Base-by-base conservation (phyloP, 2,113 vertebrate genomes). In the Tiliqua scincoides region DNA sequence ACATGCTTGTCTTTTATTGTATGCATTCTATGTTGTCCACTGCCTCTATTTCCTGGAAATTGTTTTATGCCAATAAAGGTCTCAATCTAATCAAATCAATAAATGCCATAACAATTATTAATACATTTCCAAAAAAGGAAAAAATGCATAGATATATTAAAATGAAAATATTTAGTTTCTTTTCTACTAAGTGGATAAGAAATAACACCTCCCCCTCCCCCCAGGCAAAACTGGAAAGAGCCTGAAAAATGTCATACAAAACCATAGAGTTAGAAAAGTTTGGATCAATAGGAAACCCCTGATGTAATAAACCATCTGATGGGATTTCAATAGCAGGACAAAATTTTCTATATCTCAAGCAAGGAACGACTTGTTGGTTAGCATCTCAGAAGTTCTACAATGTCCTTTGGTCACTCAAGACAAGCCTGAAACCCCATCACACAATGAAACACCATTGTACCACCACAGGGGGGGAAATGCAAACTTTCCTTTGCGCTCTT, bases 401-500 rank as follows among this genome's bases (percentile, higher is more conserved):
- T 74, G 2, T 40, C 30, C 43, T 82, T 79, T 89, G 67, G 72
- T 77, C 65, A 87, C 89, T 91, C 43, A 52, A 37, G 79, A 57
- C 0, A 0, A 86, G 43, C 83, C 9, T 35, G 89, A 92, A 4
- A 68, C n/a, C 89, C 85, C 35, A 70, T 93, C 91, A 91, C 48
- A 75, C 18, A 90, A 86, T 75, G 73, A 57, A 59, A 37, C 74
- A 85, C 48, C 82, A 82, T 86, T 87, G 83, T 85, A 92, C 87
- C 88, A 91, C 85, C 90, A 71, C 43, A n/a, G n/a, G 90, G 65
- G 78, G 87, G 82, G 30, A 86, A 91, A 89, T 71, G 79, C 84
- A 88, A 85, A 30, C 86, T 92, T 93, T 85, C 89, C 88, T 54
- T 80, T 85, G 70, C 90, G 85, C 30, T 15, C 71, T 87, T 90